Percentiles rank a stretch among this genome's conserved stretches.
These are phyloP conservation scores for Drosophila merina DNA, from an alignment of 2,888 invertebrate species.

Conservation along the genomic window DNA sequence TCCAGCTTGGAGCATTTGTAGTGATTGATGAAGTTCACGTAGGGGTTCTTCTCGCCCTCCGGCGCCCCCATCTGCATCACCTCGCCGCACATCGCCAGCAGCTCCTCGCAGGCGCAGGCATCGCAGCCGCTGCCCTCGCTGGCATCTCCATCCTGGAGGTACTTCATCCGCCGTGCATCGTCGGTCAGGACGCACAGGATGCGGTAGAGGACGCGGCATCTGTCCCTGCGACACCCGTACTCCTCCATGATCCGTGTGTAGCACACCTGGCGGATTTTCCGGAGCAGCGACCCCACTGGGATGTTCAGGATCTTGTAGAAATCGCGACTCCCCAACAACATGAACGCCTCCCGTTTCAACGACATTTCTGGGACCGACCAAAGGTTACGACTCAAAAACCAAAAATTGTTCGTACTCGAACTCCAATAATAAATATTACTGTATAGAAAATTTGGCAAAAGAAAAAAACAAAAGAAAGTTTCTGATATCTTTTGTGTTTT, in stretches of 20 bases:
- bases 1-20: neutral
- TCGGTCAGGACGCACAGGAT: neutral
- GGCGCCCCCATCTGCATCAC: neutral
- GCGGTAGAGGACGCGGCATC: neutral
- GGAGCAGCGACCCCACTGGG: neutral
- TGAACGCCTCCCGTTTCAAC: neutral
- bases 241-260: neutral
- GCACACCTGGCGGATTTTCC: neutral
- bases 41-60: neutral
- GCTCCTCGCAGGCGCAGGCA: neutral
- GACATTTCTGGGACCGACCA: neutral
- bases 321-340: neutral
- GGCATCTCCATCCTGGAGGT: neutral
- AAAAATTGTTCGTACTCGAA: neutral
- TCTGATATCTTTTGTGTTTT: too few species aligned
- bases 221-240: neutral
- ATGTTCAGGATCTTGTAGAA: neutral
- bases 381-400: neutral
- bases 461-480: too few species aligned
- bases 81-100: neutral
- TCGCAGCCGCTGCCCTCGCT: neutral
- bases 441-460: too few species aligned
- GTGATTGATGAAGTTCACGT: neutral
- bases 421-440: too few species aligned
- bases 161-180: neutral